phyloP scores from a whole-genome alignment of 2,113 vertebrate genomes.

The Microtus montanus region DNA sequence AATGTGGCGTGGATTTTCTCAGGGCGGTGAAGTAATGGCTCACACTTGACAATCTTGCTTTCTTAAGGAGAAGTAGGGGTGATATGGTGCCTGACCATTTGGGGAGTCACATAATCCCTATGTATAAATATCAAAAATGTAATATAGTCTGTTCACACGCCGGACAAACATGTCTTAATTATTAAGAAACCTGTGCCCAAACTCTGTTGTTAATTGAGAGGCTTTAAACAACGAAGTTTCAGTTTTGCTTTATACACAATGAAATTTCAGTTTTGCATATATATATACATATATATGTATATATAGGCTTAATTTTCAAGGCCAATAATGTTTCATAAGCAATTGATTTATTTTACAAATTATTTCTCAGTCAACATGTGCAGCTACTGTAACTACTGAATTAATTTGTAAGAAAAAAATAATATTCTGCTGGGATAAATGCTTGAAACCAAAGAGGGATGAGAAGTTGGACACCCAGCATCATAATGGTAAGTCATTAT shows the following conservation, averaged over 20 bases:
- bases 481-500: background rate
- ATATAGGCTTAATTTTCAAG: background rate
- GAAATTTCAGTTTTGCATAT: background rate
- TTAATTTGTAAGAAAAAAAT: background rate
- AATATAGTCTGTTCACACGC: background rate
- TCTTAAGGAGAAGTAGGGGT: background rate
- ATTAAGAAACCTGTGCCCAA: background rate
- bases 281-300: background rate
- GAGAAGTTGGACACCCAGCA: background rate
- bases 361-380: background rate
- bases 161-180: background rate
- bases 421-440: background rate
- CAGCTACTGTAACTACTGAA: background rate
- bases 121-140: background rate
- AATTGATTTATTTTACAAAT: constrained; percentile 33
- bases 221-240: background rate
- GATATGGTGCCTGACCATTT: background rate
- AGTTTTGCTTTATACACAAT: background rate
- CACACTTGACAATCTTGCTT: background rate
- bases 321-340: background rate
- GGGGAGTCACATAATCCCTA: background rate
- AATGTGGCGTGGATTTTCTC: background rate
- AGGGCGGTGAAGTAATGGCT: background rate
- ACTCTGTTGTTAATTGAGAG: background rate
- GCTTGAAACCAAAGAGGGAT: background rate